A percentile compares a stretch with the other conserved stretches of the same genome.
These are phyloP conservation scores for Alosa alosa DNA, from an alignment of 2,113 vertebrate species.

Conservation along the genomic window DNA sequence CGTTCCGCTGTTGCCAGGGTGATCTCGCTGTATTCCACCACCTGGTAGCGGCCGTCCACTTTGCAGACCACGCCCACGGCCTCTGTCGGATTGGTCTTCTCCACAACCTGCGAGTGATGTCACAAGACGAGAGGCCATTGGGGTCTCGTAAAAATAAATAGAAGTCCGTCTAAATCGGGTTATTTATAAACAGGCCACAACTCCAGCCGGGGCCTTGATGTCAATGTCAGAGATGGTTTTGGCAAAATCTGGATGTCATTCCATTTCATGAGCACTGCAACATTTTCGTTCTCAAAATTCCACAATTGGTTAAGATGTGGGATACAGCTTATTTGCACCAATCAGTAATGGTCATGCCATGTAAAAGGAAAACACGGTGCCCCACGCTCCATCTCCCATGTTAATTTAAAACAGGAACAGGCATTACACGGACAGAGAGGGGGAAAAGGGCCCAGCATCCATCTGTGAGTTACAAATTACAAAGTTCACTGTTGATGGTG, in stretches of 20 bases:
- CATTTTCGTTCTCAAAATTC: neutral
- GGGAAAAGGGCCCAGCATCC: constrained; percentile 44
- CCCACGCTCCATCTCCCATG: constrained; percentile 26
- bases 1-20: constrained; percentile 85
- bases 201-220: neutral
- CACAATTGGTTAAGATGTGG: neutral
- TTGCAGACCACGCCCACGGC: constrained; percentile 93
- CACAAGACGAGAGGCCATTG: neutral
- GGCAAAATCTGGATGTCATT: neutral
- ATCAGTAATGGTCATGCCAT: neutral
- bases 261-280: neutral
- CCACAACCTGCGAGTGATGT: constrained; percentile 82
- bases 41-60: constrained; percentile 87
- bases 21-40: constrained; percentile 98
- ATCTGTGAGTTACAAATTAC: constrained; percentile 66
- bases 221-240: neutral
- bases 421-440: neutral
- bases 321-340: constrained; percentile 11
- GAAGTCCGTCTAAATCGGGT: neutral
- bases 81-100: constrained; percentile 95
- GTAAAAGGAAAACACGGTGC: neutral
- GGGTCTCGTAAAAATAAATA: neutral
- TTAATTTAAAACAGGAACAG: neutral
- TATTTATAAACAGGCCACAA: neutral
- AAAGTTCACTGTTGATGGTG: constrained; percentile 61